Conservation (phyloP, 2,888 invertebrate species). For the Gastracanthus pulcherrimus region DNA sequence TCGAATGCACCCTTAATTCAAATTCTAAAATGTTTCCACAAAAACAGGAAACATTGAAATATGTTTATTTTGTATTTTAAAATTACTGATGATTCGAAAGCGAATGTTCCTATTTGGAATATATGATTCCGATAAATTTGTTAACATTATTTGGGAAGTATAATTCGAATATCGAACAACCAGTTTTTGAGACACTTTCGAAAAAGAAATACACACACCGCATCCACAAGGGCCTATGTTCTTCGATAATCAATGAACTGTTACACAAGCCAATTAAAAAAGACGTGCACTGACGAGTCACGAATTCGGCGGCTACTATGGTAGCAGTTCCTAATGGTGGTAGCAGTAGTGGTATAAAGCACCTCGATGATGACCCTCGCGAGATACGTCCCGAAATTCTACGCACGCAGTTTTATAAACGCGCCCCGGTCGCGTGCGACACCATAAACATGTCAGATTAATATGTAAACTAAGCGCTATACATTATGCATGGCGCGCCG, state of each 20-base stretch:
- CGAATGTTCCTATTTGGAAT: too few relatives aligned
- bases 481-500: slow-evolving; percentile 61
- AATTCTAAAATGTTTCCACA: too few relatives aligned
- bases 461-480: slow-evolving; percentile 62
- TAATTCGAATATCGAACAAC: too few relatives aligned
- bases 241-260: neutral
- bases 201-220: too few relatives aligned
- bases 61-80: too few relatives aligned
- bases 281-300: neutral
- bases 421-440: slow-evolving; percentile 57
- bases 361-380: neutral
- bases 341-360: too few relatives aligned
- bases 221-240: neutral
- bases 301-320: neutral
- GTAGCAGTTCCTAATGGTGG: neutral
- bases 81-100: too few relatives aligned
- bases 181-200: neutral
- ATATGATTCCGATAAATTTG: too few relatives aligned
- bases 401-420: slow-evolving; percentile 58
- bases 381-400: slow-evolving; percentile 56
- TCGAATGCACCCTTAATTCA: too few relatives aligned
- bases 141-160: too few relatives aligned
- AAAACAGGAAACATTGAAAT: too few relatives aligned
- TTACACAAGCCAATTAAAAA: neutral
- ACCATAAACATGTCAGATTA: slow-evolving; percentile 65